A percentile compares a stretch with the other conserved stretches of the same genome.
phyloP scores from a whole-genome alignment of 2,888 invertebrate genomes.

The Diadegma fenestrale region DNA sequence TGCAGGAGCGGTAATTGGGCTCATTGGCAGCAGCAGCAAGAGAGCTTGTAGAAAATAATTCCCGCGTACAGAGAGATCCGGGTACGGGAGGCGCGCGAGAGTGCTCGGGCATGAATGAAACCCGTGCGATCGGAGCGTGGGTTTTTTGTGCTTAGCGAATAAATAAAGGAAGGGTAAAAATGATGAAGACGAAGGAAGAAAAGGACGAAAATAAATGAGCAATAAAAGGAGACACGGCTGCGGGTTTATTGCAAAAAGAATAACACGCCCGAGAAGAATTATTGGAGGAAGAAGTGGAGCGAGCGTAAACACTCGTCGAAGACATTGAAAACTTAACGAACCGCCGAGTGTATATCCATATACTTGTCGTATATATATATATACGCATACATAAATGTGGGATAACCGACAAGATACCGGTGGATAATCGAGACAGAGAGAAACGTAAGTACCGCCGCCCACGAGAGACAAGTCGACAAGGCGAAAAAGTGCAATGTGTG shows the following conservation, averaged over 20 bases:
- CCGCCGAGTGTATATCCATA: constrained; percentile 5
- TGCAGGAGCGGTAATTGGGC: neutral
- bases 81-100: constrained; percentile 37
- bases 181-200: neutral
- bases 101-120: constrained; percentile 62
- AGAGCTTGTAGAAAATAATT: constrained; percentile 31
- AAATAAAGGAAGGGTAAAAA: neutral
- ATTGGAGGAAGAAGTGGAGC: constrained; percentile 52
- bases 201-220: neutral
- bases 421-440: constrained; percentile 39
- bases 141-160: constrained; percentile 36
- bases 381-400: constrained; percentile 22
- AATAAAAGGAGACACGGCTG: neutral
- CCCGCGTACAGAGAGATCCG: constrained; percentile 50
- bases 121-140: constrained; percentile 37
- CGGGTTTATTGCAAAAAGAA: constrained; percentile 5
- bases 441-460: constrained; percentile 64
- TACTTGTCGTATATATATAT: constrained; percentile 22
- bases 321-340: constrained; percentile 55
- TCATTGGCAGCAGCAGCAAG: neutral
- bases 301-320: constrained; percentile 19
- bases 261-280: constrained; percentile 26
- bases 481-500: constrained; percentile 36
- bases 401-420: constrained; percentile 47
- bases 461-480: constrained; percentile 67